Evolutionary conservation across 2,113 vertebrate genomes (phyloP).

Genomic region (Phodopus roborovskii): DNA sequence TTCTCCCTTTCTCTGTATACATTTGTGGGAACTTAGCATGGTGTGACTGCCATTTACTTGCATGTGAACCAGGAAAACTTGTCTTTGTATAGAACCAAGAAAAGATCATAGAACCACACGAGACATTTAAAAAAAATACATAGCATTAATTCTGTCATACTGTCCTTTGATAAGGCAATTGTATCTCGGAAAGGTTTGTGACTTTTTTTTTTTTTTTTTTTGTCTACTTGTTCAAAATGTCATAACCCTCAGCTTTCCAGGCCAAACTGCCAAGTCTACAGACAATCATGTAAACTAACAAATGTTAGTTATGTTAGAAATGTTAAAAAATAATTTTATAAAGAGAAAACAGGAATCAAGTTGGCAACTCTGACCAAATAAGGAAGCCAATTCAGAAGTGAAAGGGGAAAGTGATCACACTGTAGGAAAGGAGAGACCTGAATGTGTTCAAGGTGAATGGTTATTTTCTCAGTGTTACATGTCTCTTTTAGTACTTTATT

Average conservation of each 20-base stretch:
- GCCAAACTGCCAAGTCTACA: background rate
- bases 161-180: background rate
- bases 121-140: background rate
- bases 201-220: background rate
- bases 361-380: slow-evolving; percentile 10
- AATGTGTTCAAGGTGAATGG: background rate
- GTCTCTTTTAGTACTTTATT: background rate
- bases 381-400: background rate
- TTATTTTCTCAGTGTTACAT: background rate
- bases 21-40: background rate
- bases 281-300: background rate
- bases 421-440: background rate
- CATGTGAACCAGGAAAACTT: background rate
- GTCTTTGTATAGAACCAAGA: background rate
- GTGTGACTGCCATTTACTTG: background rate
- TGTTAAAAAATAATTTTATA: background rate
- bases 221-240: background rate
- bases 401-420: background rate
- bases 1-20: background rate
- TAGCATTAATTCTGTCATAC: background rate
- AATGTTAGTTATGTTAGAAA: background rate
- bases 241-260: background rate
- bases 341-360: background rate
- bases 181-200: background rate
- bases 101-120: background rate